phyloP scores from a whole-genome alignment of 64 coral and sea anemone genomes.

The Hydrozoanthus tunicans region DNA sequence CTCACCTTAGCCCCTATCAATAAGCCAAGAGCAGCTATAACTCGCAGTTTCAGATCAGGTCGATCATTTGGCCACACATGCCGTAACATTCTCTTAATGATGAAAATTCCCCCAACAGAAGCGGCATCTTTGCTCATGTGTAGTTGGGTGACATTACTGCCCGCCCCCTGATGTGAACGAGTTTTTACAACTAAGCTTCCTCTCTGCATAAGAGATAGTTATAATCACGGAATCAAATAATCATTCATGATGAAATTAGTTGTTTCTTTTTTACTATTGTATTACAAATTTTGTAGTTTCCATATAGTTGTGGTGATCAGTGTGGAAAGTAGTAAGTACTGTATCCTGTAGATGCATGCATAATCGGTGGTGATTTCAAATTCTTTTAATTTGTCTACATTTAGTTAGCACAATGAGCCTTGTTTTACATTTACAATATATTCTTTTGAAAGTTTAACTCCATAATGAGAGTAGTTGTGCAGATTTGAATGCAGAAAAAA shows the following conservation, averaged over 20 bases:
- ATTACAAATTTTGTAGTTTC: too few species aligned
- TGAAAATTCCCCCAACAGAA: slow-evolving; percentile 50
- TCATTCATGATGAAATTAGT: not conserved
- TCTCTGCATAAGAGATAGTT: not conserved
- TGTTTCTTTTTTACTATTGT: too few species aligned
- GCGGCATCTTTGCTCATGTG: slow-evolving; percentile 55
- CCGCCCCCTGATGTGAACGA: slow-evolving; percentile 60
- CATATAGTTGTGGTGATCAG: too few species aligned
- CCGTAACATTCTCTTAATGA: slow-evolving; percentile 89
- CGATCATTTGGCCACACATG: slow-evolving; percentile 99
- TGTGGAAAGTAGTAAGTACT: too few species aligned
- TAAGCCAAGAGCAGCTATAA: slow-evolving; percentile 81
- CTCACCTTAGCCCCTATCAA: slow-evolving; percentile 92
- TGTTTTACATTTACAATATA: too few species aligned
- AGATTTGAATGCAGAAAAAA: too few species aligned
- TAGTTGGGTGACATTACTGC: slow-evolving; percentile 44
- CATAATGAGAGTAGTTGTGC: too few species aligned
- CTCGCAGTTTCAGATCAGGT: slow-evolving; percentile 88
- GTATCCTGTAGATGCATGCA: too few species aligned
- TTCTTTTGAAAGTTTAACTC: too few species aligned
- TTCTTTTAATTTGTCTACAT: too few species aligned
- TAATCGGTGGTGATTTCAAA: too few species aligned
- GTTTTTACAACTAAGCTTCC: slow-evolving; percentile 25
- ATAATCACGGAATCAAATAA: not conserved
- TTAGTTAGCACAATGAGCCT: too few species aligned